Evolutionary conservation across 2,113 vertebrate genomes (phyloP).

Genomic region (Microcebus jonahi): DNA sequence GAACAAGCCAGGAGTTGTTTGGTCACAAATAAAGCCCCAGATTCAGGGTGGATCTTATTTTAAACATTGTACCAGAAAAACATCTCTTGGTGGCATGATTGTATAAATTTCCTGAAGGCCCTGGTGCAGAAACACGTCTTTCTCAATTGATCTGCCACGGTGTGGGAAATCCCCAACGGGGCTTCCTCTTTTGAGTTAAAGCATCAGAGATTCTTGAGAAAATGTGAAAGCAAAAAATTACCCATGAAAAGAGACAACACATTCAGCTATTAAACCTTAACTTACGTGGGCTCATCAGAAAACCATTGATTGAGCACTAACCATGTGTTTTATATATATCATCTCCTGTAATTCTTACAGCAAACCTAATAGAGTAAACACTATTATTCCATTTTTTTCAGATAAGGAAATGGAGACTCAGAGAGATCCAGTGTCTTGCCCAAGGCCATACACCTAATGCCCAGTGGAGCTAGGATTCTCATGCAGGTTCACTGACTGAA

Average conservation of each 20-base stretch:
- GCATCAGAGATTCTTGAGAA: constrained; percentile 24
- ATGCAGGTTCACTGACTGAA: not conserved
- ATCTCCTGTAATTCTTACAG: not conserved
- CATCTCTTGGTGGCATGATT: not conserved
- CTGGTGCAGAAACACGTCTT: not conserved
- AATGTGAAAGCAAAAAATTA: not conserved
- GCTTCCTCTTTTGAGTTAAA: constrained; percentile 34
- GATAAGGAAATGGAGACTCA: not conserved
- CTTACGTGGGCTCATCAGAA: not conserved
- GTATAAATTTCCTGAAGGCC: not conserved
- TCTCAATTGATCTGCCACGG: not conserved
- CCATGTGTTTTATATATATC: rapidly evolving
- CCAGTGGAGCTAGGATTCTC: not conserved
- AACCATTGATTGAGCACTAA: not conserved
- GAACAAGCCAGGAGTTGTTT: not conserved
- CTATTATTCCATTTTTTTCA: not conserved
- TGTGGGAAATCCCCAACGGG: constrained; percentile 20
- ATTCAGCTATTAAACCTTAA: not conserved
- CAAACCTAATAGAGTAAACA: not conserved
- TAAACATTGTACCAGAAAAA: not conserved
- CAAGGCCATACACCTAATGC: not conserved
- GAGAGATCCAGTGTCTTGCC: not conserved
- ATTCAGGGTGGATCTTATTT: not conserved
- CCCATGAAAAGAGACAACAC: not conserved
- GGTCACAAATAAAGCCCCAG: not conserved